Conservation (phyloP, 2,888 invertebrate species). For the Nyleta sp. region DNA sequence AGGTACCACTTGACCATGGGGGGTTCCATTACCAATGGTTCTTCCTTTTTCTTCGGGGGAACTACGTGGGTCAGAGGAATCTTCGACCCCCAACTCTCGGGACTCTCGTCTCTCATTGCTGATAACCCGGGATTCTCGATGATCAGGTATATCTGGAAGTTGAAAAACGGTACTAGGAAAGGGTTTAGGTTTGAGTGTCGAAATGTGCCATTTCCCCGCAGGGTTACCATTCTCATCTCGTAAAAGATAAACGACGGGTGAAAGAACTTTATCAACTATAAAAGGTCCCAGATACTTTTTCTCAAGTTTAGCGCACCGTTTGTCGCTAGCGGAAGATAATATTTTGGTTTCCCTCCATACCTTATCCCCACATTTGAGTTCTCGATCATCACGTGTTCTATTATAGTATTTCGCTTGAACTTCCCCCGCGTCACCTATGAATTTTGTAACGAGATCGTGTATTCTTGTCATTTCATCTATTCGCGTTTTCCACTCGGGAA, state of each 20-base stretch:
- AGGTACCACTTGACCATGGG: too few relatives aligned
- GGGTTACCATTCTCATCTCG: background rate
- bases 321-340: conserved; percentile 30
- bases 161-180: background rate
- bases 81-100: background rate
- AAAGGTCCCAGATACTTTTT: conserved; percentile 9
- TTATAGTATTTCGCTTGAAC: conserved; percentile 34
- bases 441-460: conserved; percentile 12
- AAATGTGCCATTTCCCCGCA: conserved; percentile 4
- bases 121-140: background rate
- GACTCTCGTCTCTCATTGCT: background rate
- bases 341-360: conserved; percentile 24
- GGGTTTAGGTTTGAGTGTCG: background rate
- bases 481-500: conserved; percentile 11
- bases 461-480: conserved; percentile 15
- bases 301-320: conserved; percentile 19
- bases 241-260: conserved; percentile 9
- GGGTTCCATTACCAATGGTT: too few relatives aligned
- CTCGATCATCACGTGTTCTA: conserved; percentile 4
- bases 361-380: conserved; percentile 24
- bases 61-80: background rate
- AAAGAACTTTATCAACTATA: conserved; percentile 5
- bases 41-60: too few relatives aligned
- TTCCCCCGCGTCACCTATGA: conserved; percentile 13
- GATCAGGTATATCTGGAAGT: background rate